Base-by-base conservation (phyloP, 2,888 invertebrate species). In the Nebria salina region DNA sequence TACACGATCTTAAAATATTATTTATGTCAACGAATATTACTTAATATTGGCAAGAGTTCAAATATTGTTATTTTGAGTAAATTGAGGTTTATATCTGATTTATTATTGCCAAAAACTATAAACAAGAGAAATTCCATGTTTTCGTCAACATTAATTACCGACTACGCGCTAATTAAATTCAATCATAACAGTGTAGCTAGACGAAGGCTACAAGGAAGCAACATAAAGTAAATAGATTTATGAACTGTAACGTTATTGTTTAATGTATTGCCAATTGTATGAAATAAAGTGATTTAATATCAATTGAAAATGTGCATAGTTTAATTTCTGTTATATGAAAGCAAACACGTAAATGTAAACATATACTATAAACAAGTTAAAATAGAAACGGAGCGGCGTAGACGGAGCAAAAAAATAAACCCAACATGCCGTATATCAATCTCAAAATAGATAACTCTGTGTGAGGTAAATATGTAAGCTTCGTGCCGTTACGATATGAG, bases 381-480 rank as follows among this genome's bases (percentile, higher is more conserved):
- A 78, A 78, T 78, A 78, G 78, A 78, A 34, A 42, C 73, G 73
- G 65, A 73, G 73, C 78, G 72, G 65, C 78, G 72, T 76, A 20
- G 34, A 65, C 73, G 41, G 78, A 54, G 54, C 54, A 54, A 54
- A 54, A 34, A 54, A 54, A 54, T 54, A 54, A 54, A 54, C 54
- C 73, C 34, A 65, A 72, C 73, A 70, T 34, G 34, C 64, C 72
- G 72, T 78, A 72, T 78, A 78, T 78, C 78, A 78, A 78, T 78
- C 78, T 73, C 41, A 73, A 78, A 78, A 78, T 78, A 78, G 78
- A 73, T 65, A 41, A 9, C 78, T 72, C 72, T 65, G 78, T 78
- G 78, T 78, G 78, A 78, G 77, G 77, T 72, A 34, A 11, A 13
- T 54, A 54, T 54, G 11, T 54, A 8, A 7, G 54, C 13, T 8